These are phyloP conservation scores for Drosophila algonquin DNA, from an alignment of 2,888 invertebrate genomes.

Conservation along the genomic window DNA sequence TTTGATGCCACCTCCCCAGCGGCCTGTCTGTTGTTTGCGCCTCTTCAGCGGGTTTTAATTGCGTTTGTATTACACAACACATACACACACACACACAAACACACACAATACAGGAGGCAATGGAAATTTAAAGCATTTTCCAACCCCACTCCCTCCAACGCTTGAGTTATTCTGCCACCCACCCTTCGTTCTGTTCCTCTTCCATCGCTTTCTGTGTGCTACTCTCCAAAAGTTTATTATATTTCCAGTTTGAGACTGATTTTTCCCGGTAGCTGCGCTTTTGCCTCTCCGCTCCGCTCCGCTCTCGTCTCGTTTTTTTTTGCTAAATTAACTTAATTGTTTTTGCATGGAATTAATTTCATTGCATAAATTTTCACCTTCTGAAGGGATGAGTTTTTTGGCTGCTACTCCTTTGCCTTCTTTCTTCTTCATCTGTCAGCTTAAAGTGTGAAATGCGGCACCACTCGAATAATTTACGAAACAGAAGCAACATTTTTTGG, in stretches of 20 bases:
- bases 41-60: conserved; percentile 78
- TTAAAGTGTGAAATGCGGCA: conserved; percentile 76
- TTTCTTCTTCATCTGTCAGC: conserved; percentile 57
- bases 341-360: conserved; percentile 80
- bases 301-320: conserved; percentile 55
- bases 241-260: conserved; percentile 73
- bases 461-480: conserved; percentile 71
- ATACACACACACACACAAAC: conserved; percentile 16
- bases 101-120: conserved; percentile 32
- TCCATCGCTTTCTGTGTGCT: background rate
- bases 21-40: conserved; percentile 73
- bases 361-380: conserved; percentile 77
- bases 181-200: background rate
- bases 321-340: conserved; percentile 79
- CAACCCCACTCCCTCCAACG: background rate
- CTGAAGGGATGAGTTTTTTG: conserved; percentile 7
- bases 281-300: conserved; percentile 30
- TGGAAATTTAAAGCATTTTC: conserved; percentile 73
- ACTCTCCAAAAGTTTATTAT: conserved; percentile 68
- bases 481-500: conserved; percentile 57
- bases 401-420: conserved; percentile 1
- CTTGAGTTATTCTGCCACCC: background rate
- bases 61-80: conserved; percentile 77
- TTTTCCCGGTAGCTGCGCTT: conserved; percentile 71
- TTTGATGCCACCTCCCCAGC: background rate